phyloP scores from a whole-genome alignment of 1,140 invertebrate genomes.

The Agrypnia vestita region DNA sequence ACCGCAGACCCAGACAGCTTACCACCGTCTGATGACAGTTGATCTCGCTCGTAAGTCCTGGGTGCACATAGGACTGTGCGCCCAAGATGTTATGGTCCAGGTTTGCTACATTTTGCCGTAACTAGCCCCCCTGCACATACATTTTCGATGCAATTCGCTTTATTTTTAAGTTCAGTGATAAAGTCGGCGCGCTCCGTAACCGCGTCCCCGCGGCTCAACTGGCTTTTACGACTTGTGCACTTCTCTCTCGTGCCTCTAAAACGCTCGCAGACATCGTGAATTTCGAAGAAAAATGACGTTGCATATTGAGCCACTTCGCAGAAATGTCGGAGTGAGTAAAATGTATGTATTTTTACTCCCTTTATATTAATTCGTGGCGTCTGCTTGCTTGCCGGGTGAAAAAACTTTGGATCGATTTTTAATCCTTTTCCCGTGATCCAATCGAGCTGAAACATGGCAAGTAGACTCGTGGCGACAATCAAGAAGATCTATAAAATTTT shows the following conservation, averaged over 20 bases:
- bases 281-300: not conserved
- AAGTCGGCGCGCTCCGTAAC: conserved; percentile 19
- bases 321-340: not conserved
- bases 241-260: conserved; percentile 19
- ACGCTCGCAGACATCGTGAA: conserved; percentile 35
- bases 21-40: no score
- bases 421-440: no score
- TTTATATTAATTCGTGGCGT: no score
- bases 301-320: not conserved
- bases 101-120: conserved; percentile 2
- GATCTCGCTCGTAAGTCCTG: no score
- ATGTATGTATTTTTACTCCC: no score
- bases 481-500: no score
- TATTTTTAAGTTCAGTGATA: conserved; percentile 35
- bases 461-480: no score
- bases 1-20: no score
- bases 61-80: no score
- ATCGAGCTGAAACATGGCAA: no score
- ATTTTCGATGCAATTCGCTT: conserved; percentile 35
- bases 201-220: conserved; percentile 23
- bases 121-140: not conserved
- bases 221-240: conserved; percentile 27
- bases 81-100: not conserved
- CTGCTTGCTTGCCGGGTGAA: no score
- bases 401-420: no score